These are phyloP conservation scores for Sander lucioperca DNA, from an alignment of 2,113 vertebrate species.

Conservation along the genomic window DNA sequence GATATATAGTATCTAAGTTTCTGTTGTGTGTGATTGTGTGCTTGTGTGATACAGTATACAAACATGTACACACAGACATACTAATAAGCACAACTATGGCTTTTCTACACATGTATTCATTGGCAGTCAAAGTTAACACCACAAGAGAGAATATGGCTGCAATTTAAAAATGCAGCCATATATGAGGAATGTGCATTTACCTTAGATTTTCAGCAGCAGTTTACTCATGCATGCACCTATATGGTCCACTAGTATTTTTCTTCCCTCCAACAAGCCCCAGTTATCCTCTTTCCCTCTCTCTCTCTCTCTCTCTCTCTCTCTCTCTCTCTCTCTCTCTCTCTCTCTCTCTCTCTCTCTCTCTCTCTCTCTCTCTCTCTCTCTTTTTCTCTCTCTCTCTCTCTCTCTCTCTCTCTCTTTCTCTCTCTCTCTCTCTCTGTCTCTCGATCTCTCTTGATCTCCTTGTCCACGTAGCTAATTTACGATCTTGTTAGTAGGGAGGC, in stretches of 20 bases:
- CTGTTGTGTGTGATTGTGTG: constrained; percentile 22
- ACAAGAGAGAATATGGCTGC: constrained; percentile 6
- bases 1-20: constrained; percentile 19
- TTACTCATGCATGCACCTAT: not conserved
- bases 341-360: not conserved
- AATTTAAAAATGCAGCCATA: constrained; percentile 15
- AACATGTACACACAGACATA: not conserved
- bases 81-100: not conserved
- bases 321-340: constrained; percentile 6
- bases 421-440: constrained; percentile 5
- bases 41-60: constrained; percentile 21
- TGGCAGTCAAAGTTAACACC: constrained; percentile 21
- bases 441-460: constrained; percentile 30
- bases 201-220: constrained; percentile 40
- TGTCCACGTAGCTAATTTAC: constrained; percentile 70
- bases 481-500: constrained; percentile 69
- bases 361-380: constrained; percentile 9
- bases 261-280: constrained; percentile 33
- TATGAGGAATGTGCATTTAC: constrained; percentile 26
- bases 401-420: not conserved
- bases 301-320: not conserved
- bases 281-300: constrained; percentile 5
- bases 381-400: not conserved
- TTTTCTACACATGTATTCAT: constrained; percentile 19
- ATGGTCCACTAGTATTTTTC: constrained; percentile 40